Base-by-base conservation (phyloP, 1,140 invertebrate genomes). In the Apis florea region DNA sequence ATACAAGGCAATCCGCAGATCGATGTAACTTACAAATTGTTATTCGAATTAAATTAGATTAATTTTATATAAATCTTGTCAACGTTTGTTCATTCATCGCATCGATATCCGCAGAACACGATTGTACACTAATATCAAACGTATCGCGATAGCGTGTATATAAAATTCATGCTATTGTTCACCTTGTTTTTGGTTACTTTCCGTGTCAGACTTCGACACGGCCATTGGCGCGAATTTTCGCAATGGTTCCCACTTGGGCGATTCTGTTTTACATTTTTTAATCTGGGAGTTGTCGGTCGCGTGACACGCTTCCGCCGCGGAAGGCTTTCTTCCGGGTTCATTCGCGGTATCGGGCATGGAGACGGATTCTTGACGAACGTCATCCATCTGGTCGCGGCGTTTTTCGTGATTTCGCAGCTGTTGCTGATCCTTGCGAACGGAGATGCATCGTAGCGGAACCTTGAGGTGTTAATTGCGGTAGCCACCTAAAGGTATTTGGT, bases 291-390 rank as follows among this genome's bases (percentile, higher is more conserved):
- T 66, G 17, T 81, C 83, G 15, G 63, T 24, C 40, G 66, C 51
- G 70, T 61, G 40, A 5, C 19, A 2, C n/a, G 24, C 61, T 13
- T 88, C 84, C 17, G 24, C 15, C n/a, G 49, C 56, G 58, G 79
- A 77, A 12, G 51, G 17, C n/a, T 75, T 82, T 24, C 82, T 66
- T 89, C 86, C 15, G 79, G 64, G 53, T 84, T 76, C 56, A 80
- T 85, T n/a, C 72, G 73, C 53, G 84, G 73, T 12, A 84, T 51
- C 10, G 86, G 77, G 53, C n/a, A 58, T 2, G 89, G 89, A 5
- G 89, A 88, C 13, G 87, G 84, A 70, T 85, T 88, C 66, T 85
- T 90, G 8, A 82, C 74, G 69, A 89, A 91, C 12, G 83, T 88
- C 67, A 90, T 85, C 91, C 91, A 92, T n/a, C 84, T 83, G 19